Percentiles rank a stretch among this genome's conserved stretches.
Conservation (phyloP, 2,888 invertebrate genomes). For the Eristalis tenax region DNA sequence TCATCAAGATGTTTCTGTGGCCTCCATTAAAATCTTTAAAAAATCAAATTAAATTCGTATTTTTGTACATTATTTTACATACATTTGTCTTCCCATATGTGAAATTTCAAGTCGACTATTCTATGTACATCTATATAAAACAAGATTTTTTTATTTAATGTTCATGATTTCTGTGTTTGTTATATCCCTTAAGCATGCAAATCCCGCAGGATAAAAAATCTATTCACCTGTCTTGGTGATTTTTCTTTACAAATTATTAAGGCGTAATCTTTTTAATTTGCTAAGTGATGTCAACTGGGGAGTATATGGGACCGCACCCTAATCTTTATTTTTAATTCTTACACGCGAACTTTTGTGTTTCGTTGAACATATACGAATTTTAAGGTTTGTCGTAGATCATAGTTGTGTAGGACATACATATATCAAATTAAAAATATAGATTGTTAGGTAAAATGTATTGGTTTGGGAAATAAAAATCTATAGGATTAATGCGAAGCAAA, state of each 20-base stretch:
- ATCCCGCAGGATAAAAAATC: conserved; percentile 44
- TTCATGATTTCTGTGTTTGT: conserved; percentile 47
- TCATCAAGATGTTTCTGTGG: no score
- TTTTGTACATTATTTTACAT: no score
- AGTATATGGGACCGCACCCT: conserved; percentile 5
- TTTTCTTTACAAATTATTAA: conserved; percentile 43
- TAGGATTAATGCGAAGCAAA: no score
- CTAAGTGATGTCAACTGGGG: conserved; percentile 47
- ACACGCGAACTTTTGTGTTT: neutral
- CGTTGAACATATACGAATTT: no score
- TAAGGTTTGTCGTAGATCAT: no score
- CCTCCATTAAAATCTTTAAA: no score
- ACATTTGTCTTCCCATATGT: no score
- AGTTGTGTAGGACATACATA: no score
- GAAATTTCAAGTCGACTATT: neutral
- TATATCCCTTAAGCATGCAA: conserved; percentile 44
- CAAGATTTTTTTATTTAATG: conserved; percentile 35
- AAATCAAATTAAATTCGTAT: no score
- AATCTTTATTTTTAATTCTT: neutral
- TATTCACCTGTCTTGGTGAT: conserved; percentile 40
- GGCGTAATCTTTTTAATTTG: conserved; percentile 54
- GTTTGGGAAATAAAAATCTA: no score
- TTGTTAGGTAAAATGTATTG: no score
- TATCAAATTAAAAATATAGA: no score
- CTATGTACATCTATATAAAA: conserved; percentile 11